phyloP scores from a whole-genome alignment of 2,113 vertebrate species.

The Calyptommatus sinebrachiatus region DNA sequence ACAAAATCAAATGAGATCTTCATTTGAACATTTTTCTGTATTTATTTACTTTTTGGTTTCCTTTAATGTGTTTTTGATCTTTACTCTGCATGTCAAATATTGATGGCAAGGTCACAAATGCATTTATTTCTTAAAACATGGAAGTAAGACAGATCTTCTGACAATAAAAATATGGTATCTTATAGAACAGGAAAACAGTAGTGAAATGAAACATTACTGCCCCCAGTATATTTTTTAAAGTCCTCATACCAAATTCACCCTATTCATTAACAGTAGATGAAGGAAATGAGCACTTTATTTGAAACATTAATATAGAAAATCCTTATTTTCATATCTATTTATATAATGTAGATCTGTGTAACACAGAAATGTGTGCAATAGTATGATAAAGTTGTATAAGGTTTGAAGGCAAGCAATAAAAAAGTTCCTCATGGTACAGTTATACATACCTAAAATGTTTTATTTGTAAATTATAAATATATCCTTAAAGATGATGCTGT shows the following conservation, averaged over 20 bases:
- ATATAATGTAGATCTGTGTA: conserved; percentile 57
- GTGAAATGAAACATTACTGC: conserved; percentile 55
- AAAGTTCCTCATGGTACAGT: conserved; percentile 45
- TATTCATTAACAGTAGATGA: conserved; percentile 58
- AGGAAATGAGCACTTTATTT: conserved; percentile 62
- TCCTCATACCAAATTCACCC: conserved; percentile 46
- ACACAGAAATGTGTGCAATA: conserved; percentile 53
- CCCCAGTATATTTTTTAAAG: conserved; percentile 58
- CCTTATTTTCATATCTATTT: conserved; percentile 66
- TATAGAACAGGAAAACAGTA: conserved; percentile 41
- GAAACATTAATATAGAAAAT: conserved; percentile 54
- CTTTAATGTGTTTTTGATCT: conserved; percentile 67
- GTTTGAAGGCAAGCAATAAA: conserved; percentile 64
- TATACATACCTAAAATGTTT: conserved; percentile 57
- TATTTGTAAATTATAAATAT: conserved; percentile 55
- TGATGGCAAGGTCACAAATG: conserved; percentile 74
- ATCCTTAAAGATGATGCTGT: conserved; percentile 41
- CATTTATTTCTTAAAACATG: conserved; percentile 58
- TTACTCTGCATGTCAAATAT: conserved; percentile 73
- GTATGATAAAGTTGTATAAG: conserved; percentile 39
- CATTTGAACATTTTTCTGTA: conserved; percentile 62
- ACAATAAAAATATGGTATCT: conserved; percentile 52
- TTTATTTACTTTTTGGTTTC: conserved; percentile 60
- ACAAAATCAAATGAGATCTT: conserved; percentile 59
- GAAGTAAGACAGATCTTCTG: conserved; percentile 42